phyloP scores from a whole-genome alignment of 1,140 invertebrate genomes.

The Wasmannia auropunctata region DNA sequence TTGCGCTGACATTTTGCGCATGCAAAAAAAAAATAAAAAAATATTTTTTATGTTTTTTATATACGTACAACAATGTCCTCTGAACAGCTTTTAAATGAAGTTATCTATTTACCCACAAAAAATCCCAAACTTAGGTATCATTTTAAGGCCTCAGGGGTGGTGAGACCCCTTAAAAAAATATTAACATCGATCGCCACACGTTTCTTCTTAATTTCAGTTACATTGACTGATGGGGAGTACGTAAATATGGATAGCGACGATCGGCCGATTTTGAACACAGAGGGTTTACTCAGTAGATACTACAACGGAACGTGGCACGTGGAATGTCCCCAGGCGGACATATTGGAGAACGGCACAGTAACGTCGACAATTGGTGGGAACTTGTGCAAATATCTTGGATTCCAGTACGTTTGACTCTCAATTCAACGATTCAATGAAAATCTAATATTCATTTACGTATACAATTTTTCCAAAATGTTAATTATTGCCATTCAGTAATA shows the following conservation, averaged over 20 bases:
- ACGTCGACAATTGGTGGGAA: slow-evolving; percentile 65
- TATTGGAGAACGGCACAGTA: slow-evolving; percentile 76
- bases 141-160: too few relatives aligned
- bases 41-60: too few relatives aligned
- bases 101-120: too few relatives aligned
- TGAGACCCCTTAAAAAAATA: slow-evolving; percentile 16
- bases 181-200: background rate
- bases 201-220: slow-evolving; percentile 86
- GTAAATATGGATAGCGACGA: slow-evolving; percentile 87
- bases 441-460: background rate
- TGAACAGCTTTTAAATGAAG: too few relatives aligned
- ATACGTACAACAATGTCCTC: too few relatives aligned
- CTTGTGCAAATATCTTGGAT: slow-evolving; percentile 88
- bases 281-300: slow-evolving; percentile 88
- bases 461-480: too few relatives aligned
- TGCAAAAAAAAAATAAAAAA: too few relatives aligned
- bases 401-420: slow-evolving; percentile 81
- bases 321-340: slow-evolving; percentile 84
- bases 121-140: too few relatives aligned
- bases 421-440: background rate
- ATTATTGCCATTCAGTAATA: too few relatives aligned
- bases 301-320: slow-evolving; percentile 87
- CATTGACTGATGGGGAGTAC: slow-evolving; percentile 87
- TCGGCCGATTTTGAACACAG: slow-evolving; percentile 85
- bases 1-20: too few relatives aligned